A percentile compares a stretch with the other conserved stretches of the same genome.
These are phyloP conservation scores for Odontophorus gujanensis DNA, from an alignment of 2,113 vertebrate genomes.

Conservation along the genomic window DNA sequence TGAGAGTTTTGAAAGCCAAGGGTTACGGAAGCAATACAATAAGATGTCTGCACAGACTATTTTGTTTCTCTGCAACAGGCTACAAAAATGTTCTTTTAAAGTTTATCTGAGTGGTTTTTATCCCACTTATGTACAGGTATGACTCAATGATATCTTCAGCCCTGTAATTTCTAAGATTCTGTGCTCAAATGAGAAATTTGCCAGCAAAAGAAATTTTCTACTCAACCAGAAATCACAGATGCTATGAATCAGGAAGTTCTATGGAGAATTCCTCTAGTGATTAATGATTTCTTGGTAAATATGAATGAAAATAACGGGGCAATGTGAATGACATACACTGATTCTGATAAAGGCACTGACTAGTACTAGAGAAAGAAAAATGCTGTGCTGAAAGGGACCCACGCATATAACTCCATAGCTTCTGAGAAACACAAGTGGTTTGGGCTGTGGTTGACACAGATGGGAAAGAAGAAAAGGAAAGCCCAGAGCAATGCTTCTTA, in stretches of 20 bases:
- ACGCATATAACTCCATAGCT: slow-evolving; percentile 36
- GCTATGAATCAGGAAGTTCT: slow-evolving; percentile 54
- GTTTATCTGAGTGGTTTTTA: not conserved
- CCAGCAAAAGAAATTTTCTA: slow-evolving; percentile 28
- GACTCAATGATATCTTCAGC: not conserved
- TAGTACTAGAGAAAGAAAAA: slow-evolving; percentile 30
- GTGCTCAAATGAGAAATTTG: slow-evolving; percentile 40
- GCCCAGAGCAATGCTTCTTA: not conserved
- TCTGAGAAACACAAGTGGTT: slow-evolving; percentile 12
- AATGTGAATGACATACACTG: slow-evolving; percentile 56
- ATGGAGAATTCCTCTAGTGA: slow-evolving; percentile 41
- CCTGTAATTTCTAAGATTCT: not conserved
- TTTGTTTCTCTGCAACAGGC: not conserved
- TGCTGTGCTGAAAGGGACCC: not conserved
- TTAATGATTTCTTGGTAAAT: slow-evolving; percentile 55
- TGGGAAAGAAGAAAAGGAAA: not conserved
- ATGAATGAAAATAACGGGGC: slow-evolving; percentile 58
- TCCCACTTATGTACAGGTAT: not conserved
- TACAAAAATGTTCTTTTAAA: not conserved
- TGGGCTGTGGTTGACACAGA: not conserved
- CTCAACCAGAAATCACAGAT: slow-evolving; percentile 17
- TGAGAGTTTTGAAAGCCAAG: not conserved
- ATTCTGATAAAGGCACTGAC: slow-evolving; percentile 57
- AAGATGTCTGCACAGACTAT: not conserved
- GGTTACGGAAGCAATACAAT: not conserved